A percentile compares a stretch with the other conserved stretches of the same genome.
These are phyloP conservation scores for Muschampia plurimacula DNA, from an alignment of 2,888 invertebrate species.

Conservation along the genomic window DNA sequence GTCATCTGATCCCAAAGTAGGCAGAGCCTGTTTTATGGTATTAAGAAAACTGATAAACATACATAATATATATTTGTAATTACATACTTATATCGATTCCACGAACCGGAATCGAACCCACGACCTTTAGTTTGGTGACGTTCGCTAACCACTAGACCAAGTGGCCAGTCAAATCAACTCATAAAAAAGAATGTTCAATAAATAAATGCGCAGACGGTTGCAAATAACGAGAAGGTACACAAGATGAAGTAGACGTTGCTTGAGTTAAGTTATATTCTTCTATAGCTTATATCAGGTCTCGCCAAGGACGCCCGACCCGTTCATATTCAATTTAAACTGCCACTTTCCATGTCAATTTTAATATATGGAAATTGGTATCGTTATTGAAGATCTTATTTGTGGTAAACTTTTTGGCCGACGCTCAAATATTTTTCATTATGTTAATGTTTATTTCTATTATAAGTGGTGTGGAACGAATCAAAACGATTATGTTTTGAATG, in stretches of 20 bases:
- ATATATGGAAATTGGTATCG: constrained; percentile 69
- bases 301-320: constrained; percentile 43
- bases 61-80: no score
- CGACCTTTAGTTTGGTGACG: no score
- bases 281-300: constrained; percentile 11
- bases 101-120: no score
- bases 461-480: constrained; percentile 46
- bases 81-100: no score
- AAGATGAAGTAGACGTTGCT: constrained; percentile 38
- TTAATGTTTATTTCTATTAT: constrained; percentile 55
- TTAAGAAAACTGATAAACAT: no score
- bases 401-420: constrained; percentile 61
- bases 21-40: no score
- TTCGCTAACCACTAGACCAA: no score
- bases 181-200: neutral
- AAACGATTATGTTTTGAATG: constrained; percentile 47
- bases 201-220: neutral
- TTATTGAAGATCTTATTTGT: constrained; percentile 54
- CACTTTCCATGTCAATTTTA: constrained; percentile 54
- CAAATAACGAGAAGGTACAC: constrained; percentile 23
- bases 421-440: constrained; percentile 70
- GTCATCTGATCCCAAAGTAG: no score
- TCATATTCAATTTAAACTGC: constrained; percentile 42
- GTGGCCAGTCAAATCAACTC: no score
- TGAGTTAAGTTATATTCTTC: constrained; percentile 37